Evolutionary conservation across 2,113 vertebrate genomes (phyloP).

Genomic region (Lophura nycthemera): DNA sequence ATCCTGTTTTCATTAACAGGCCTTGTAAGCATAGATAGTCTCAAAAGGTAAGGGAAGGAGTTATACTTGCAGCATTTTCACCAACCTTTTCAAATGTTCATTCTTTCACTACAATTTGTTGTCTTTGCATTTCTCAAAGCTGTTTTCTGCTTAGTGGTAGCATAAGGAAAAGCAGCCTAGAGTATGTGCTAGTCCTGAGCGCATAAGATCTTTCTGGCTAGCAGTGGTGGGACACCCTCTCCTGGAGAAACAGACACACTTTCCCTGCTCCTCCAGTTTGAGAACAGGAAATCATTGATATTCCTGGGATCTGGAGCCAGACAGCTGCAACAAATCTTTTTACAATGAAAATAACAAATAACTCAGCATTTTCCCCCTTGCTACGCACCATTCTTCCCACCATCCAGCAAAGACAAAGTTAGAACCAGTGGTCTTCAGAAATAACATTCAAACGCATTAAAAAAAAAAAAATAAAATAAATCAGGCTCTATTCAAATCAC

Average conservation of each 20-base stretch:
- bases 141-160: neutral
- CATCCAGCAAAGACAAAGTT: neutral
- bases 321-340: neutral
- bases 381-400: neutral
- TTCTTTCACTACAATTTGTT: neutral
- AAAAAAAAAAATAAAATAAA: neutral
- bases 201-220: fast-evolving
- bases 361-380: neutral
- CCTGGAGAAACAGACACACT: slow-evolving; percentile 7
- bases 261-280: neutral
- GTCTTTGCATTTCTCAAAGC: neutral
- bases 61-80: neutral
- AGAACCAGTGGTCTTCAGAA: neutral
- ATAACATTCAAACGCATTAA: neutral
- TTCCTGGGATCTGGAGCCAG: neutral
- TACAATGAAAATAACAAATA: neutral
- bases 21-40: neutral
- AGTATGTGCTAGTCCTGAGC: fast-evolving
- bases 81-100: neutral
- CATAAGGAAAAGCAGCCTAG: neutral
- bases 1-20: neutral
- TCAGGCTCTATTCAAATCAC: neutral
- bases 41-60: neutral
- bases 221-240: neutral
- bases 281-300: neutral